Evolutionary conservation across 2,797 vertebrate genomes (phyloP).

Genomic region (Argentina silus): DNA sequence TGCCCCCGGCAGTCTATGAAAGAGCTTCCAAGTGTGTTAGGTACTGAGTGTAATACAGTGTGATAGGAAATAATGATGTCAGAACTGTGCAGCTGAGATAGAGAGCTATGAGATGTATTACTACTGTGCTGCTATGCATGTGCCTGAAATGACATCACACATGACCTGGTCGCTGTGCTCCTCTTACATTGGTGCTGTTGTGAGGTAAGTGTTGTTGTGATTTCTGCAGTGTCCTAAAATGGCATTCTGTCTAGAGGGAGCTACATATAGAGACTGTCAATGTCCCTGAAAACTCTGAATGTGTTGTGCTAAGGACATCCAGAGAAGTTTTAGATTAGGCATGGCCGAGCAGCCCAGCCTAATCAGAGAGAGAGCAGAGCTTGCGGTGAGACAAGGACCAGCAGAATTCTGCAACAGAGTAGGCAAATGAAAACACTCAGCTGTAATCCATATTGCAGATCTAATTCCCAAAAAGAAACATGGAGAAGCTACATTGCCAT

Average conservation of each 20-base stretch:
- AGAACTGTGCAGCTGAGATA: slow-evolving; percentile 14
- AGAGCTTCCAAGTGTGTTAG: not conserved
- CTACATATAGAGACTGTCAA: not conserved
- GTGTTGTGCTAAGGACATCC: not conserved
- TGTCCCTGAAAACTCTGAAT: not conserved
- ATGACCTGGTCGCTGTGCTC: not conserved
- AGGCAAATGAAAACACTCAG: not conserved
- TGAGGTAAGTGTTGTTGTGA: not conserved
- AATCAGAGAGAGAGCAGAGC: not conserved
- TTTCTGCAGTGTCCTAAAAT: not conserved
- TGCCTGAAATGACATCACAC: slow-evolving; percentile 6
- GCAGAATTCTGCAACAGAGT: not conserved
- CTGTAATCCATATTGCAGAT: not conserved
- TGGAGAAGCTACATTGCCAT: not conserved
- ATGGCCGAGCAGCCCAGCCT: not conserved
- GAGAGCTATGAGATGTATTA: slow-evolving; percentile 23
- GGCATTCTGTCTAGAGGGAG: not conserved
- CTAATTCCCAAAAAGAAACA: not conserved
- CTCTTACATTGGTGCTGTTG: slow-evolving; percentile 13
- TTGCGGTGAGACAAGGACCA: not conserved
- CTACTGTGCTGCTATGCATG: not conserved
- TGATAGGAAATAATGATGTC: not conserved
- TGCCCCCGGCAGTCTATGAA: slow-evolving; percentile 3
- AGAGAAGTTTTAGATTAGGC: not conserved
- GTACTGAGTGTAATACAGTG: not conserved